Evolutionary conservation across 1,140 invertebrate genomes (phyloP).

Genomic region (Telenomus remus): DNA sequence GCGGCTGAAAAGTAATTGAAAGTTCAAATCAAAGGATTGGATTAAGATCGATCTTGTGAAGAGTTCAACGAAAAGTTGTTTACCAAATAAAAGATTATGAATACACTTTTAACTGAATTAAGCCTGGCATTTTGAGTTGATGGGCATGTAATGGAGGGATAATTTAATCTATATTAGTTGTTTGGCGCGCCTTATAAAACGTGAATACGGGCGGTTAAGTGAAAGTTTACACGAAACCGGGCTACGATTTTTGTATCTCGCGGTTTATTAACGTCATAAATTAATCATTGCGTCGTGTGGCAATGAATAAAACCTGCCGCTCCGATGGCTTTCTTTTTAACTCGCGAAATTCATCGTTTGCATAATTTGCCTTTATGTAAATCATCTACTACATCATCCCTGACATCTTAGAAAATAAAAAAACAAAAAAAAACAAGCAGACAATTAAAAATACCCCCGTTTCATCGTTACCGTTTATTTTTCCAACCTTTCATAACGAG

Average conservation of each 20-base stretch:
- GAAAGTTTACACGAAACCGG: constrained; percentile 27
- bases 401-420: no score
- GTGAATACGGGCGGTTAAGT: constrained; percentile 17
- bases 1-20: no score
- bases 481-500: no score
- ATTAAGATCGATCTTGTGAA: no score
- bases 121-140: not conserved
- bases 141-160: not conserved
- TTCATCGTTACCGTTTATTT: no score
- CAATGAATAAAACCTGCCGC: not conserved
- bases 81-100: no score
- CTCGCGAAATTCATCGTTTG: constrained; percentile 24
- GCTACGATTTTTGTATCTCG: constrained; percentile 11
- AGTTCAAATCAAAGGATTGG: no score
- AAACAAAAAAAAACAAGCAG: no score
- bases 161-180: constrained; percentile 23
- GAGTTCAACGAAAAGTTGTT: no score
- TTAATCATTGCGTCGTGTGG: constrained; percentile 5
- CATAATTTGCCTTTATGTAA: constrained; percentile 18
- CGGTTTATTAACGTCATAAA: constrained; percentile 13
- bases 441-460: no score
- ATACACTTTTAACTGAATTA: no score
- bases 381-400: no score
- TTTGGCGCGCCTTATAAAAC: constrained; percentile 1
- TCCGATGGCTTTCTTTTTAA: not conserved